A percentile compares a stretch with the other conserved stretches of the same genome.
Evolutionary conservation across 1,140 invertebrate genomes (phyloP).

Genomic region (Ruditapes philippinarum): DNA sequence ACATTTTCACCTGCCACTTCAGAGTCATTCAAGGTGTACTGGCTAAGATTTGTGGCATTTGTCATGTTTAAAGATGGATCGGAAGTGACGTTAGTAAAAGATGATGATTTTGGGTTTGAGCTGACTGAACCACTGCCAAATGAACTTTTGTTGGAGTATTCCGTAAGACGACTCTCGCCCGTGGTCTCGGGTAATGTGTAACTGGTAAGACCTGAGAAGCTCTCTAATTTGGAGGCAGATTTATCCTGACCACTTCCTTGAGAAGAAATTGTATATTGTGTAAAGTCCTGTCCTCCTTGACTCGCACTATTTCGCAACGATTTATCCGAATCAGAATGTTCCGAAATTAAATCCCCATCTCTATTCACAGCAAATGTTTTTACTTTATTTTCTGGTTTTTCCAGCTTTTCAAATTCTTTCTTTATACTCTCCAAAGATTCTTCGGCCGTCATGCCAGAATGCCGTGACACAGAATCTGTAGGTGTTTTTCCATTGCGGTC

Average conservation of each 20-base stretch:
- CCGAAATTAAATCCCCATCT: constrained; percentile 59
- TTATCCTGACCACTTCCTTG: constrained; percentile 34
- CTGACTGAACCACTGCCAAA: constrained; percentile 15
- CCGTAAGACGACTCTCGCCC: neutral
- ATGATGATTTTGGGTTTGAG: constrained; percentile 56
- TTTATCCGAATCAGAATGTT: constrained; percentile 58
- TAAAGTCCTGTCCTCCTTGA: neutral
- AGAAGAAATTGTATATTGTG: constrained; percentile 32
- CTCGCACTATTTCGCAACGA: constrained; percentile 3
- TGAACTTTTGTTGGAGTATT: constrained; percentile 43
- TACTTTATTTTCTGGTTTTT: constrained; percentile 19
- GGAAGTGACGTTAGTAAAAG: constrained; percentile 59
- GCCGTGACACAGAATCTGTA: neutral
- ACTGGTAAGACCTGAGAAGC: constrained; percentile 45
- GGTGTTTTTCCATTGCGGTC: neutral
- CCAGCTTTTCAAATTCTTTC: constrained; percentile 57
- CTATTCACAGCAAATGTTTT: constrained; percentile 60
- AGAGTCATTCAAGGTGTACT: constrained; percentile 66
- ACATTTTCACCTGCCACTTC: neutral
- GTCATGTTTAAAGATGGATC: constrained; percentile 54
- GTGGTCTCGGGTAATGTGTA: constrained; percentile 43
- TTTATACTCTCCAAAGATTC: constrained; percentile 52
- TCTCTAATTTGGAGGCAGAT: constrained; percentile 26
- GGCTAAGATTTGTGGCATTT: constrained; percentile 61
- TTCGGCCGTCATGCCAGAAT: constrained; percentile 42